Evolutionary conservation across 1,140 invertebrate species (phyloP).

Genomic region (Trichonephila clavata): DNA sequence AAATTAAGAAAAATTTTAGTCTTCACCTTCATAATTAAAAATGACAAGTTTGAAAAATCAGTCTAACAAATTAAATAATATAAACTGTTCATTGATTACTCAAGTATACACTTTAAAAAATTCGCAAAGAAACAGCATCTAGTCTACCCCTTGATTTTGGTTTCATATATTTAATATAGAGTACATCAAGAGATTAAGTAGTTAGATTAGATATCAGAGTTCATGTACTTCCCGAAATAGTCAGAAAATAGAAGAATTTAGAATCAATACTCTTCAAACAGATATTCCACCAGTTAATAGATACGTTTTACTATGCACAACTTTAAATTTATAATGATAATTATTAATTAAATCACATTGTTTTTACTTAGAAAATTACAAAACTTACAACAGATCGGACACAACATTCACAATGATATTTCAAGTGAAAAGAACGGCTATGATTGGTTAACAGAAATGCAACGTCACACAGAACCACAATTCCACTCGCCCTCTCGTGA

Average conservation of each 20-base stretch:
- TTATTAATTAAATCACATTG: neutral
- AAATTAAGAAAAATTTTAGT: too few relatives aligned
- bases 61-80: too few relatives aligned
- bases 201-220: too few relatives aligned
- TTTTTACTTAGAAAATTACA: neutral
- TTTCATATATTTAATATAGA: too few relatives aligned
- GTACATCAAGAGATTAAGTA: too few relatives aligned
- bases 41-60: too few relatives aligned
- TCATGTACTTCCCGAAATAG: neutral
- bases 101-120: too few relatives aligned
- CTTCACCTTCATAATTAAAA: too few relatives aligned
- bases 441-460: slow-evolving; percentile 40
- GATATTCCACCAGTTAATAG: neutral
- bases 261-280: neutral
- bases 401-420: slow-evolving; percentile 32
- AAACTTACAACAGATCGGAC: neutral
- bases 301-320: neutral
- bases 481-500: slow-evolving; percentile 74
- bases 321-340: neutral
- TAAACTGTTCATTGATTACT: too few relatives aligned
- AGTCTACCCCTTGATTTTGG: too few relatives aligned
- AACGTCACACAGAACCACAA: slow-evolving; percentile 62
- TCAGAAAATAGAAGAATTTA: neutral
- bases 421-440: neutral
- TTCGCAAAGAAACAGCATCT: too few relatives aligned